phyloP scores from a whole-genome alignment of 1,140 invertebrate species.

The Drosophila bipectinata region DNA sequence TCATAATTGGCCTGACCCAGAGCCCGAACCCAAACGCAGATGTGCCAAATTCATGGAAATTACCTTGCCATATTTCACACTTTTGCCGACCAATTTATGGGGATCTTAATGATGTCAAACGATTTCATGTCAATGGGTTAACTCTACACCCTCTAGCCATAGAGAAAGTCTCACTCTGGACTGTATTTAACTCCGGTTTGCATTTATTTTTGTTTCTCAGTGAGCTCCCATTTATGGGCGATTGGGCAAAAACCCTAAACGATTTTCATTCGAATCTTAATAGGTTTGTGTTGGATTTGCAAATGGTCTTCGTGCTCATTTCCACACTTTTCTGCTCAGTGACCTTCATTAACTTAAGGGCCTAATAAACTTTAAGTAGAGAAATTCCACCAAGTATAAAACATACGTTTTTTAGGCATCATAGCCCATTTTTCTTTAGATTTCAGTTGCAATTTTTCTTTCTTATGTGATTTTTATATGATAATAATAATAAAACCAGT shows the following conservation, averaged over 20 bases:
- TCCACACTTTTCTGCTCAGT: constrained; percentile 25
- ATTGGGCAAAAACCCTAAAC: constrained; percentile 57
- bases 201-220: background rate
- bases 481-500: constrained; percentile 27
- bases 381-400: constrained; percentile 1
- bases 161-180: constrained; percentile 57
- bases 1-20: constrained; percentile 61
- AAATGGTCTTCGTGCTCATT: constrained; percentile 21
- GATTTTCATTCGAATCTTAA: constrained; percentile 56
- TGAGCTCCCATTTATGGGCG: constrained; percentile 16
- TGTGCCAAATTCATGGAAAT: constrained; percentile 58
- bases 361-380: constrained; percentile 11
- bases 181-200: constrained; percentile 18
- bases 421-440: background rate
- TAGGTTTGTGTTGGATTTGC: constrained; percentile 32
- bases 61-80: constrained; percentile 74
- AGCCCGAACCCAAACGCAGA: constrained; percentile 25
- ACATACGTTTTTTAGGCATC: background rate
- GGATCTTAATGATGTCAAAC: constrained; percentile 65
- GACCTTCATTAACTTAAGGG: constrained; percentile 34
- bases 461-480: constrained; percentile 1
- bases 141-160: constrained; percentile 63
- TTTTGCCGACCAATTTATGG: constrained; percentile 65
- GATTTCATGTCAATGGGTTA: constrained; percentile 70
- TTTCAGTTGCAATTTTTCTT: constrained; percentile 15